A percentile compares a stretch with the other conserved stretches of the same genome.
Evolutionary conservation across 2,113 vertebrate species (phyloP).

Genomic region (Neofelis nebulosa): DNA sequence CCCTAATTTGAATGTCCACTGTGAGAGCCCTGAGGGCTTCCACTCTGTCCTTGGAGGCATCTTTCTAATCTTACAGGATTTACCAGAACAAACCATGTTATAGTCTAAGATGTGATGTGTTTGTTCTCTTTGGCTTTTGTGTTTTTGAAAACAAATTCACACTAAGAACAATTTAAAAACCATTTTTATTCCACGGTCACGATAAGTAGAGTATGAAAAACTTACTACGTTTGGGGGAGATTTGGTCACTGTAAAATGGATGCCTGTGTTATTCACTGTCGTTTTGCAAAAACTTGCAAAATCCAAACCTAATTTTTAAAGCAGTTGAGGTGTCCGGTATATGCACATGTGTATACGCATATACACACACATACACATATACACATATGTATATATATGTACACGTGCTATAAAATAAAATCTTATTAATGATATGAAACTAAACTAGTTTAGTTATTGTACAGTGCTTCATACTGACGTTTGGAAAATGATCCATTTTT

Average conservation of each 20-base stretch:
- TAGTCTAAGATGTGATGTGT: background rate
- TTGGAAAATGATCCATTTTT: background rate
- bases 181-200: conserved; percentile 24
- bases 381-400: accelerated
- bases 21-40: background rate
- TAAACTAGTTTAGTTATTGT: background rate
- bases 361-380: background rate
- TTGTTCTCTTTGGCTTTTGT: conserved; percentile 31
- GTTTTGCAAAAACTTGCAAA: conserved; percentile 31
- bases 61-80: background rate
- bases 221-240: background rate
- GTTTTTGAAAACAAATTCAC: background rate
- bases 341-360: accelerated
- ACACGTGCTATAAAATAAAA: conserved; percentile 25
- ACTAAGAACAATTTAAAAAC: background rate
- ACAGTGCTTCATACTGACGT: background rate
- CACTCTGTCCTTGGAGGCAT: background rate
- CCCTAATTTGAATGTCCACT: background rate
- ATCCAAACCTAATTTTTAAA: conserved; percentile 27
- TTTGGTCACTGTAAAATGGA: conserved; percentile 55
- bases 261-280: conserved; percentile 62
- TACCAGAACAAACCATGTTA: background rate
- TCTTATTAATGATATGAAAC: conserved; percentile 46
- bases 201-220: conserved; percentile 37
- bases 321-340: background rate